Base-by-base conservation (phyloP, 2,888 invertebrate genomes). In the Drosophila cognata region DNA sequence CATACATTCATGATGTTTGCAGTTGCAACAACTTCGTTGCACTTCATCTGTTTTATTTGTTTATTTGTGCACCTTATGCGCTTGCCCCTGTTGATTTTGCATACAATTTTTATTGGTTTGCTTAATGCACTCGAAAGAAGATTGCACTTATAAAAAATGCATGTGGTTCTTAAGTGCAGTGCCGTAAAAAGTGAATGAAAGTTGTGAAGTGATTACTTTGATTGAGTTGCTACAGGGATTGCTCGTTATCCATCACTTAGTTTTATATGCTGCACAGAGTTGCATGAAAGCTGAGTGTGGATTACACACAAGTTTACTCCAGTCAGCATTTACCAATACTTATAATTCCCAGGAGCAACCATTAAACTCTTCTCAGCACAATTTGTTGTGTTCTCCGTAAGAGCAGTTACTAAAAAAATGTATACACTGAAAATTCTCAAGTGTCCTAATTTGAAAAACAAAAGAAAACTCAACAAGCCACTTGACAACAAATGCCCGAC, bases 1-100 rank as follows among this genome's bases (percentile, higher is more conserved):
- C 67, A 89, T 90, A 84, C 81, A 89, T 77, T 38, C 68, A 73
- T 79, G 52, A 67, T 48, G 51, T 56, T 56, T 71, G 60, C 66
- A 61, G 46, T 65, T 52, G 74, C 70, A 72, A 35, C 56, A 60
- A 82, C 50, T 75, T 25, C 25, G 73, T 64, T 63, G 66, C 72
- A 60, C 51, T 65, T 43, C 48, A 70, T 31, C 57, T 61, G 35
- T 38, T 38, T 65, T 48, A 63, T 70, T 51, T 35, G 60, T 48
- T 50, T 74, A 31, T 41, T 51, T 46, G 46, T 28, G 50, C 48
- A 48, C 29, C 25, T 62, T 71, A 36, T 50, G 38, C n/a, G 38
- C 33, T 48, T 64, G 53, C 16, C 51, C 48, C 52, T 62, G 61
- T 50, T 36, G 60, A 68, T 71, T 68, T 46, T 79, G 57, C 74